phyloP scores from a whole-genome alignment of 2,113 vertebrate species.

The Gobio gobio region DNA sequence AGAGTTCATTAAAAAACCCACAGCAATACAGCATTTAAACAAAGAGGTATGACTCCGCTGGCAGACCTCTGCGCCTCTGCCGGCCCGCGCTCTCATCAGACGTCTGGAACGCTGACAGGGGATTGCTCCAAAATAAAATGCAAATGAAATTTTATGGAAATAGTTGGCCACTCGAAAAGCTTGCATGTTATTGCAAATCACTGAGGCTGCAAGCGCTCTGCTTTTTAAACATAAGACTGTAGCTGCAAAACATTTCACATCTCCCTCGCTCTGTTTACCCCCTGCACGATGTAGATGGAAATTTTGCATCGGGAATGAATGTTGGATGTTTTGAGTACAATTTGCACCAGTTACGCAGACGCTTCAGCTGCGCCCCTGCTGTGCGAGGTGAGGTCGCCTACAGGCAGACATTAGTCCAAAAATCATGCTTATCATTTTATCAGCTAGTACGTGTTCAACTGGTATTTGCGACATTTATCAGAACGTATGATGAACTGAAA shows the following conservation, averaged over 20 bases:
- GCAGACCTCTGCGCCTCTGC: constrained; percentile 41
- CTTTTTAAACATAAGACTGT: constrained; percentile 26
- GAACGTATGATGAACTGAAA: background rate
- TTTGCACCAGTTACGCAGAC: background rate
- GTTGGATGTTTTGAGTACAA: constrained; percentile 21
- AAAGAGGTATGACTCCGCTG: constrained; percentile 67
- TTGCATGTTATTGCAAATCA: constrained; percentile 45
- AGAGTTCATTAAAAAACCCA: constrained; percentile 76
- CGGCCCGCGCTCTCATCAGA: constrained; percentile 42
- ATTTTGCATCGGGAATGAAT: constrained; percentile 14
- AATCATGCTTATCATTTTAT: constrained; percentile 27
- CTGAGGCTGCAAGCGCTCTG: background rate
- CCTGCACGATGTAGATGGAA: constrained; percentile 10
- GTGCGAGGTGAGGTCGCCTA: constrained; percentile 22
- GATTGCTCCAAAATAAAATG: constrained; percentile 56
- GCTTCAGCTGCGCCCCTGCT: constrained; percentile 18
- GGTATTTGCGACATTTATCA: constrained; percentile 20
- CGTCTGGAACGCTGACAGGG: constrained; percentile 50
- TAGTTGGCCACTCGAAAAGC: constrained; percentile 50
- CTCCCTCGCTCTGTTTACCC: constrained; percentile 23
- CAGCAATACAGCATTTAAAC: constrained; percentile 75
- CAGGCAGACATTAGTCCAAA: constrained; percentile 17
- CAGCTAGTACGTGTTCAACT: constrained; percentile 1
- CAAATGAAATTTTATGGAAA: constrained; percentile 54
- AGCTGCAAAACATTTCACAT: constrained; percentile 9